Percentiles rank a stretch among this genome's conserved stretches.
These are phyloP conservation scores for Enteromius argenteus DNA, from an alignment of 2,797 vertebrate species.

Conservation along the genomic window DNA sequence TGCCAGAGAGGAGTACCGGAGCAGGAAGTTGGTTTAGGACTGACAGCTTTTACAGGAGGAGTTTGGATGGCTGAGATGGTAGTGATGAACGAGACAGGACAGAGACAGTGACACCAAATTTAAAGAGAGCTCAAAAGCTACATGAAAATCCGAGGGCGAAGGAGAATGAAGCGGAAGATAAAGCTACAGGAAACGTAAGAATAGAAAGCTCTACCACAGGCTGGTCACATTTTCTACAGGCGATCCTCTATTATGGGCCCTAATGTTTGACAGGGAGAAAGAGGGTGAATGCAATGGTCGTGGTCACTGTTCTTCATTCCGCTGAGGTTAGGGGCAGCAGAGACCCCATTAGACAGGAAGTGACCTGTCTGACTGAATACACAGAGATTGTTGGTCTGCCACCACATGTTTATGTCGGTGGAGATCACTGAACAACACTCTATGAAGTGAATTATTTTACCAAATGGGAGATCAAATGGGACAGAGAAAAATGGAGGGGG, in stretches of 20 bases:
- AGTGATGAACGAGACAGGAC: not conserved
- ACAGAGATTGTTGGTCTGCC: slow-evolving; percentile 62
- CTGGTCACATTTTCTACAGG: slow-evolving; percentile 62
- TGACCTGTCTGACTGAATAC: not conserved
- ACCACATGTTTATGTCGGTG: slow-evolving; percentile 13
- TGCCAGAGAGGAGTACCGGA: slow-evolving; percentile 30
- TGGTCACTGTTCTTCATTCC: slow-evolving; percentile 28
- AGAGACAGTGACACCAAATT: slow-evolving; percentile 47
- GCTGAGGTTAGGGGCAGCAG: not conserved
- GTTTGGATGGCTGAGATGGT: slow-evolving; percentile 7
- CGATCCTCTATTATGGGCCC: slow-evolving; percentile 67
- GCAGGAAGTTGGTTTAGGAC: slow-evolving; percentile 36
- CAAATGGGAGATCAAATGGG: slow-evolving; percentile 12
- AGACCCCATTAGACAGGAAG: slow-evolving; percentile 8
- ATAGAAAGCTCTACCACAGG: slow-evolving; percentile 60
- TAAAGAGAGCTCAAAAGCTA: slow-evolving; percentile 13
- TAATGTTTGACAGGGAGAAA: slow-evolving; percentile 62
- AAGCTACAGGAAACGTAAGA: slow-evolving; percentile 29
- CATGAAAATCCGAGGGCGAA: slow-evolving; percentile 12
- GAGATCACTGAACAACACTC: slow-evolving; percentile 15
- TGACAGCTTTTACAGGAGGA: slow-evolving; percentile 17
- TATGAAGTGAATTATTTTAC: not conserved
- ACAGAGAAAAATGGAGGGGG: slow-evolving; percentile 35
- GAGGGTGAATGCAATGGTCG: slow-evolving; percentile 45
- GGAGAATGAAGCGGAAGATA: not conserved